Evolutionary conservation across 2,888 invertebrate species (phyloP), one percentile per base, ranked within the genome.

Genomic region (Artemia sinica): DNA sequence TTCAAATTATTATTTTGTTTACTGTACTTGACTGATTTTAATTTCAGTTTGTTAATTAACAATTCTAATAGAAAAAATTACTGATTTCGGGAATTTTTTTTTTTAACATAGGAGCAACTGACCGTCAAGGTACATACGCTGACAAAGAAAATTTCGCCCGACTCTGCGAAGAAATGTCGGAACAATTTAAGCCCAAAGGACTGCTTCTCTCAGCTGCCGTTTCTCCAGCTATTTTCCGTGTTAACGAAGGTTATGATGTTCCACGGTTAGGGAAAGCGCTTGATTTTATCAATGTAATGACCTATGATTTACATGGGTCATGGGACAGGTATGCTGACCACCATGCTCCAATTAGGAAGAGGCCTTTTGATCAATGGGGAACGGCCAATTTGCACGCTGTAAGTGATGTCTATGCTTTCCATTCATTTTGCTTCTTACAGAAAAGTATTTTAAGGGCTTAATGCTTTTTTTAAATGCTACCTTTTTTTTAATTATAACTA

Each of bases 231-330:
- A 83, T 79, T 82, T 81, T 78, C 73, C 81, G 83, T 72, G 81
- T 85, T 65, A 85, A 86, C 73, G 85, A 86, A 73, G 84, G 84
- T 0, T 85, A 84, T 74, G 82, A 85, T 70, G 81, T 86, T 3
- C 77, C 80, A 12, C 82, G 82, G 67, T 78, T 88, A 0, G 81
- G 82, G 65, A 80, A 81, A 7, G 79, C 82, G 13, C 82, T 84
- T 1, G 87, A 88, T 76, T 84, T 86, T 74, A 80, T 87, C 2
- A 82, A 85, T 58, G 76, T 89, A 8, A 84, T 85, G 78, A 84
- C 86, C 0, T 89, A 85, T 79, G 82, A 83, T 74, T 78, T 82
- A 72, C 80, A 82, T 71, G 80, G 81, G 67, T 80, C 80, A 13
- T 75, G 76, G 72, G 77, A 77, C 49, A 72, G 72, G 18, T 72